Evolutionary conservation across 2,113 vertebrate species (phyloP).

Genomic region (Centrocercus urophasianus): DNA sequence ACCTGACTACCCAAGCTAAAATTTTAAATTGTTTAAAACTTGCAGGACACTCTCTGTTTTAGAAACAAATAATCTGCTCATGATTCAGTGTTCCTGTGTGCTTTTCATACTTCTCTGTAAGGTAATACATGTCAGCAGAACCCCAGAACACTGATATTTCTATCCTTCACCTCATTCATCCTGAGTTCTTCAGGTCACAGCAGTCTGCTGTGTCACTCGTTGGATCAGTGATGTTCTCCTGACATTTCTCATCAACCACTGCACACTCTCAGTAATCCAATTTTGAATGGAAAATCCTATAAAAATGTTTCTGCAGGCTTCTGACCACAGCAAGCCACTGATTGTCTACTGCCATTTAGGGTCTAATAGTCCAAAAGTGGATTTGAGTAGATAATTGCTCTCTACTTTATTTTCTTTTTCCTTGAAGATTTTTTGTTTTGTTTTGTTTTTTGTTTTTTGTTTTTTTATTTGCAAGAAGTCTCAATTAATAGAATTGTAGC

Average conservation of each 20-base stretch:
- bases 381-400: background rate
- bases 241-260: background rate
- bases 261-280: background rate
- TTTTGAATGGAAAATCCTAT: slow-evolving; percentile 21
- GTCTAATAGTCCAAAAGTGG: background rate
- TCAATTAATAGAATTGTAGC: background rate
- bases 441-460: background rate
- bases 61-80: background rate
- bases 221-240: background rate
- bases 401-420: background rate
- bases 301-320: slow-evolving; percentile 34
- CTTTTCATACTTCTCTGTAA: background rate
- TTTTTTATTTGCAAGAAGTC: background rate
- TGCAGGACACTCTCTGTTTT: background rate
- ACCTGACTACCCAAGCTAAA: background rate
- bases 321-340: background rate
- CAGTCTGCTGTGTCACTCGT: background rate
- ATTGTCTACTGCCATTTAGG: background rate
- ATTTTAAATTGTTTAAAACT: background rate
- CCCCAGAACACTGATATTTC: background rate
- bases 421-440: slow-evolving; percentile 12
- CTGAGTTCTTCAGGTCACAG: background rate
- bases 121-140: background rate
- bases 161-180: background rate
- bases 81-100: background rate